Evolutionary conservation across 2,797 vertebrate species (phyloP), one percentile per base, ranked within the genome.

Genomic region (Bradypus variegatus): DNA sequence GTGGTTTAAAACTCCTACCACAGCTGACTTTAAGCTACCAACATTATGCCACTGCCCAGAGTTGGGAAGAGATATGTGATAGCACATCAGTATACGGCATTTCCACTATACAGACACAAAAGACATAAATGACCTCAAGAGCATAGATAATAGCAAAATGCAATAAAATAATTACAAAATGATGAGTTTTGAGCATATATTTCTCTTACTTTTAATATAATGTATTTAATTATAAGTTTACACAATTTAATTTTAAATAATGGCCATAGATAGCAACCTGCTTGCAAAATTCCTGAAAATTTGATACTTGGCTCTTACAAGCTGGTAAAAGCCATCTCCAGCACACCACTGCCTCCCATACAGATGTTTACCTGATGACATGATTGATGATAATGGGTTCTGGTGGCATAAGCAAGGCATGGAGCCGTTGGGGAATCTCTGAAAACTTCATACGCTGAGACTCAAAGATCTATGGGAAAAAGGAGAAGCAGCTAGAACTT

Each of bases 381-480:
- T 99, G 99, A 92, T 99, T 99, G 93, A 99, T 99, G 97, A 99
- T 99, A 96, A 99, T 99, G 1, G 99, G 99, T 45, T 99, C 99
- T 1, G 99, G 99, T 33, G 99, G 99, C 99, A 99, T 99, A 73
- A 99, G 98, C 95, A 99, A 97, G 0, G 99, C 99, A 4, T 99
- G 99, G n/a, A 99, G 97, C 73, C 99, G 97, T 91, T 99, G 99
- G 0, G 99, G 99, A 94, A 99, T 99, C 97, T 99, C 99, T 0
- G 99, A 99, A 97, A 99, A 99, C 97, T 99, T 99, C 99, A 99
- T 99, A 93, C 99, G 96, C 81, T 99, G 99, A 84, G 98, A 98
- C 93, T 99, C 99, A 95, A 99, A 99, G 73, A 99, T 99, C 99
- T 99, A 94, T 0, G 92, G 83, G 80, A 91, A 69, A 80, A 5